These are phyloP conservation scores for Mustelus asterias DNA, from an alignment of 2,113 vertebrate genomes.

Conservation along the genomic window DNA sequence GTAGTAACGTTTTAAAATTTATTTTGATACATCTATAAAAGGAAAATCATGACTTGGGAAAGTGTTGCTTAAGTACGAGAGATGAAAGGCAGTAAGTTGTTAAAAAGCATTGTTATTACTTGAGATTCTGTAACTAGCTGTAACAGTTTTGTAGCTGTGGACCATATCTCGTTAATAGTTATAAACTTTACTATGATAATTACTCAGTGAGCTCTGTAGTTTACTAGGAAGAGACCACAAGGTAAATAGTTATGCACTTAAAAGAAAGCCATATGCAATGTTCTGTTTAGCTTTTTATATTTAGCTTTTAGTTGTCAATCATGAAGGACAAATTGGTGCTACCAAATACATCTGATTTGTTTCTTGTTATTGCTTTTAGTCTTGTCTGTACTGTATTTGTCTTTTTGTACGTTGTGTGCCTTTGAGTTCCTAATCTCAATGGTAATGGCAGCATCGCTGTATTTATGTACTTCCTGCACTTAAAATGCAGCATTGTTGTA, in stretches of 20 bases:
- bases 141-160: not conserved
- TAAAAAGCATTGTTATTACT: not conserved
- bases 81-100: not conserved
- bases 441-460: slow-evolving; percentile 60
- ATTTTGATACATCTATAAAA: not conserved
- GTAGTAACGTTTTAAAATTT: not conserved
- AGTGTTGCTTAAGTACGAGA: not conserved
- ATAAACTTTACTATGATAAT: not conserved
- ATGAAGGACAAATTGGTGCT: slow-evolving; percentile 23
- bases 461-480: slow-evolving; percentile 77
- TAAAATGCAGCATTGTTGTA: slow-evolving; percentile 65
- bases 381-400: slow-evolving; percentile 66
- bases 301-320: not conserved
- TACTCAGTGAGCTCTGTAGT: not conserved
- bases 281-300: not conserved
- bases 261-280: slow-evolving; percentile 6
- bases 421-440: slow-evolving; percentile 62
- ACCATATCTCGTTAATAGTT: not conserved
- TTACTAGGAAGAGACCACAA: not conserved
- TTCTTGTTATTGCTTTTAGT: slow-evolving; percentile 47
- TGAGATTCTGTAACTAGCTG: not conserved
- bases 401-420: slow-evolving; percentile 47
- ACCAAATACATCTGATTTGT: not conserved
- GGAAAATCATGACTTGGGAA: not conserved
- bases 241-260: slow-evolving; percentile 21